Conservation (phyloP, 2,888 invertebrate genomes). For the Melanostoma mellinum region DNA sequence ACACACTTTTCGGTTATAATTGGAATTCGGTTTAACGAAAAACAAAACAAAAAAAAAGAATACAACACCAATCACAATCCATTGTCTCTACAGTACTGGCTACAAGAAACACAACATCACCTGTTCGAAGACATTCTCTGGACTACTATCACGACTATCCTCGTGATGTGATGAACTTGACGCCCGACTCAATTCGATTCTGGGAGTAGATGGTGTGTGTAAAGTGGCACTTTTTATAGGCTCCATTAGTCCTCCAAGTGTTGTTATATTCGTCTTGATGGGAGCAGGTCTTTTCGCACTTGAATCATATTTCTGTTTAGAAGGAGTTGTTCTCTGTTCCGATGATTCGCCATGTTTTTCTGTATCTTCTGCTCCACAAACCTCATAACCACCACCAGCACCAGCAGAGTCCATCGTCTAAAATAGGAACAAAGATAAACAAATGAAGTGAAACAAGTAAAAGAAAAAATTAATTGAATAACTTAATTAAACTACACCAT, state of each 20-base stretch:
- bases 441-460: conserved; percentile 18
- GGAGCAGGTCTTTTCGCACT: conserved; percentile 81
- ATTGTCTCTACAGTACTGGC: not conserved
- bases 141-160: conserved; percentile 92
- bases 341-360: conserved; percentile 46
- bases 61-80: not conserved
- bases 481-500: conserved; percentile 45
- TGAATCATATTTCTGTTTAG: conserved; percentile 74
- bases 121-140: conserved; percentile 91
- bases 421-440: conserved; percentile 51
- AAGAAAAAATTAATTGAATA: conserved; percentile 53
- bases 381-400: conserved; percentile 41
- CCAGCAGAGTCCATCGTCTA: conserved; percentile 75
- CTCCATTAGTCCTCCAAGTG: conserved; percentile 77
- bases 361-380: conserved; percentile 49
- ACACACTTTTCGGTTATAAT: no score
- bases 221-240: conserved; percentile 76
- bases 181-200: conserved; percentile 94
- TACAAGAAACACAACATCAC: conserved; percentile 80
- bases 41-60: not conserved
- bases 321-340: conserved; percentile 73
- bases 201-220: conserved; percentile 88
- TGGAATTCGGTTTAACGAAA: not conserved
- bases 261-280: conserved; percentile 77
- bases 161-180: conserved; percentile 93